phyloP scores from a whole-genome alignment of 2,113 vertebrate genomes.

The Cygnus buccinator region DNA sequence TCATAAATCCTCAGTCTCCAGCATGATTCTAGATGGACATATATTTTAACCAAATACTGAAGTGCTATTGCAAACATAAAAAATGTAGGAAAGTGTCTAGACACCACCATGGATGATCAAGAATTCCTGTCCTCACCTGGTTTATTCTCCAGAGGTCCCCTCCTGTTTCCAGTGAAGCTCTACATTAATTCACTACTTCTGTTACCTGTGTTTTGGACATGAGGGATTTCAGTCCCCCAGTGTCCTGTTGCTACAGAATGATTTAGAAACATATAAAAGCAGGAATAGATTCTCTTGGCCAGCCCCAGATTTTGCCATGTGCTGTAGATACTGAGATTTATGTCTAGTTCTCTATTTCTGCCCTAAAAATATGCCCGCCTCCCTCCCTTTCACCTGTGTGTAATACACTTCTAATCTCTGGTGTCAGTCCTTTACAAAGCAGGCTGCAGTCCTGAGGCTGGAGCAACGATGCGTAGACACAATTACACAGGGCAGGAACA shows the following conservation, averaged over 20 bases:
- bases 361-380: background rate
- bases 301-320: background rate
- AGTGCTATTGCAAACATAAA: background rate
- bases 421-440: background rate
- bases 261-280: conserved; percentile 15
- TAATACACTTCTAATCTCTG: background rate
- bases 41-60: background rate
- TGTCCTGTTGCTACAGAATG: background rate
- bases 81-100: background rate
- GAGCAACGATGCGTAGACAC: background rate
- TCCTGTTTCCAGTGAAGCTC: background rate
- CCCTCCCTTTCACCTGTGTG: background rate
- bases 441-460: background rate
- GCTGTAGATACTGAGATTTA: background rate
- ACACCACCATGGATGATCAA: background rate
- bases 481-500: background rate
- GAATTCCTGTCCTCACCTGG: background rate
- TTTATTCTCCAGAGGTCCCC: background rate
- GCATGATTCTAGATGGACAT: background rate
- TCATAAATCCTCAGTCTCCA: background rate
- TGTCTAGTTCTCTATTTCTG: background rate
- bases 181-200: background rate
- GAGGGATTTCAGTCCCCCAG: background rate
- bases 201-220: background rate
- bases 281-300: background rate